Evolutionary conservation across 2,888 invertebrate genomes (phyloP), one percentile per base, ranked within the genome.

Genomic region (Hemaris fuciformis): DNA sequence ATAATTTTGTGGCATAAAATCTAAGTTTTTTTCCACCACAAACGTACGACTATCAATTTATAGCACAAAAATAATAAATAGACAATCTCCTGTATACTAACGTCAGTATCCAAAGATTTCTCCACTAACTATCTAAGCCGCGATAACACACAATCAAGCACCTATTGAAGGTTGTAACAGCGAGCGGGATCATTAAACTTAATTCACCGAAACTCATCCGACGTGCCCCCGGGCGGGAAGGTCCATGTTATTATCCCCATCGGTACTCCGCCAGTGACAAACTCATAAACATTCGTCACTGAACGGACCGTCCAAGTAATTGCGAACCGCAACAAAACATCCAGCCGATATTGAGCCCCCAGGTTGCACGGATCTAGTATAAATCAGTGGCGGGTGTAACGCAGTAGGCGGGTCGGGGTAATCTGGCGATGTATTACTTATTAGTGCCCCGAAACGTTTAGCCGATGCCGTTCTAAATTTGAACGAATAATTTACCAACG

Each of bases 201-300:
- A 75, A 79, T 81, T 81, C 77, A 73, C 74, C 74, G 71, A 77
- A 80, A 80, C 79, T 80, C 75, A 67, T 73, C 83, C 34, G 45
- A 31, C 34, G 59, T 18, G 60, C 48, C 60, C 41, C 60, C 41
- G 18, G 61, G 61, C 57, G 41, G 41, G 42, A 25, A 38, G 13
- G 25, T 61, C 81, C 77, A 80, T 73, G 72, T 74, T 80, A 79
- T 78, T 76, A 75, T 75, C 77, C 84, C 83, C 82, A 72, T 75
- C 75, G 75, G 71, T 75, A 76, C 81, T n/a, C n/a, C n/a, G n/a
- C 15, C 18, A 90, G 91, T 92, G 92, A 92, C 91, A 91, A 91
- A 92, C 91, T 91, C 91, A 89, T 90, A 87, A 91, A 88, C 91
- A 92, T 92, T 92, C 89, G 91, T 92, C 91, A 88, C 86, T 83